Evolutionary conservation across 1,140 invertebrate species (phyloP), one percentile per base, ranked within the genome.

Genomic region (Neelides sp.): DNA sequence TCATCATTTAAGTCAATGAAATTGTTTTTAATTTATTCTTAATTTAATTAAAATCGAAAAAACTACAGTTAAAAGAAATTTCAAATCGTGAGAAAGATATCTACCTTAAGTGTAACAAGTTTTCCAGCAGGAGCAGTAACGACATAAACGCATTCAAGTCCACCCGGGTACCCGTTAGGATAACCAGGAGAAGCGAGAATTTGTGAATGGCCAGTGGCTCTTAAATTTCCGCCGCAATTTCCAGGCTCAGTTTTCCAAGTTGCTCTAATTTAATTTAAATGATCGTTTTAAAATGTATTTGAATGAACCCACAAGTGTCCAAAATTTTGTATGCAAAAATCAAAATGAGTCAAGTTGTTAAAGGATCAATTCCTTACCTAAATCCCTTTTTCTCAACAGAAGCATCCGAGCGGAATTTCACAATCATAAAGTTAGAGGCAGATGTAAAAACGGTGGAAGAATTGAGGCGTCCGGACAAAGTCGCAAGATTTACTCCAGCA

Each of bases 351-450:
- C n/a, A n/a, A n/a, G n/a, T n/a, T n/a, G n/a, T n/a, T n/a, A n/a
- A n/a, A n/a, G n/a, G n/a, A n/a, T n/a, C n/a, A n/a, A n/a, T n/a
- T 41, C 27, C 53, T 63, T 68, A 77, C 75, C 76, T 64, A 68
- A 95, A 96, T 45, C 91, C 91, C 72, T 90, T 87, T 56, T 83
- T 82, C 71, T 96, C 91, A 22, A 94, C 88, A 2, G 86, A 85
- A 10, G 82, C 82, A 66, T 97, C 93, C 0, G 89, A 85, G 57
- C 85, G 85, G 70, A 97, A 97, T 68, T 93, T 94, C 52, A 98
- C 80, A 50, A 95, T 92, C 88, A 98, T 95, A 59, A 96, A 93
- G 67, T 97, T 97, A 13, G 89, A 92, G 15, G 89, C 91, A 1
- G 91, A 93, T 3, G 90, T 85, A 67, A 85, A 93, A 3, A 85